Evolutionary conservation across 2,888 invertebrate genomes (phyloP).

Genomic region (Sinotaia quadrata): DNA sequence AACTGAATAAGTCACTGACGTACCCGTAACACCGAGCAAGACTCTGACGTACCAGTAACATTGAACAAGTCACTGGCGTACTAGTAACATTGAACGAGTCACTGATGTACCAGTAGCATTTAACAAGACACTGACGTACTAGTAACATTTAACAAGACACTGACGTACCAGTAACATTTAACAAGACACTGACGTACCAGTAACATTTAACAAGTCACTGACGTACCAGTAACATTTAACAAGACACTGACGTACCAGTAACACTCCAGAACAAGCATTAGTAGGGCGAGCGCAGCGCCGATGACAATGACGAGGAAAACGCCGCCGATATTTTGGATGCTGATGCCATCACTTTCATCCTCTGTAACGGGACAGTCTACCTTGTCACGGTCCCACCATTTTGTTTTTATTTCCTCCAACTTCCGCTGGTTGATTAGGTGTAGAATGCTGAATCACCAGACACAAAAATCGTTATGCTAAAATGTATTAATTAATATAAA

Average conservation of each 20-base stretch:
- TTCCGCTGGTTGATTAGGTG: slow-evolving; percentile 92
- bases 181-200: too few species aligned
- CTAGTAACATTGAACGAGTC: too few species aligned
- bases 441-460: slow-evolving; percentile 87
- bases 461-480: too few species aligned
- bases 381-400: slow-evolving; percentile 92
- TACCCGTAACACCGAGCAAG: too few species aligned
- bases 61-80: too few species aligned
- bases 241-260: slow-evolving; percentile 64
- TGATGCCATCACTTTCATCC: slow-evolving; percentile 96
- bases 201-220: neutral
- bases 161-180: too few species aligned
- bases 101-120: too few species aligned
- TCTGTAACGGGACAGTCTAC: slow-evolving; percentile 86
- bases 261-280: slow-evolving; percentile 93
- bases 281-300: slow-evolving; percentile 91
- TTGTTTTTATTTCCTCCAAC: slow-evolving; percentile 93
- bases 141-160: too few species aligned
- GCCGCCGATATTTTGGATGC: slow-evolving; percentile 96
- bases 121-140: too few species aligned
- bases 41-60: too few species aligned
- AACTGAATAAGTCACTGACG: too few species aligned
- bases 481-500: too few species aligned
- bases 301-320: slow-evolving; percentile 98
- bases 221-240: neutral